These are phyloP conservation scores for Cherax destructor DNA, from an alignment of 1,140 invertebrate genomes.

Conservation along the genomic window DNA sequence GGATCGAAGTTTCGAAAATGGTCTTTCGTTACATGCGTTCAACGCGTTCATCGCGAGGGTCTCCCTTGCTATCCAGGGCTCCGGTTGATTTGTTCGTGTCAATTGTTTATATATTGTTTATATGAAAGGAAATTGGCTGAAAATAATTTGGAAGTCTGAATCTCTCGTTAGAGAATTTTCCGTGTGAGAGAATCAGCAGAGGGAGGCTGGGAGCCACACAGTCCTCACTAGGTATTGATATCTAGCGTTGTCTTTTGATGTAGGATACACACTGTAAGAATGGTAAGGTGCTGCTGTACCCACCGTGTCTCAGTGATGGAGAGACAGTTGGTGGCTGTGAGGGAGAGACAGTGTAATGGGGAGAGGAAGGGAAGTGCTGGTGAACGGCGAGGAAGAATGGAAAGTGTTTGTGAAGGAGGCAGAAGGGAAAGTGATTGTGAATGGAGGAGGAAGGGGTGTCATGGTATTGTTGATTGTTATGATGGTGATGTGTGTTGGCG, in stretches of 20 bases:
- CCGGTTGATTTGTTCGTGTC: constrained; percentile 38
- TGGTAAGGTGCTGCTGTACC: neutral
- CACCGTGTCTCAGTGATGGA: neutral
- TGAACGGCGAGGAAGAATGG: too few relatives aligned
- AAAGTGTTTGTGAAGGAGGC: too few relatives aligned
- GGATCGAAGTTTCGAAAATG: neutral
- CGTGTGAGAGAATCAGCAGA: constrained; percentile 16
- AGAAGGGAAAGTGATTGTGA: too few relatives aligned
- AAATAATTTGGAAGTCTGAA: constrained; percentile 46
- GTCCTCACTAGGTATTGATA: constrained; percentile 15
- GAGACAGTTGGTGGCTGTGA: too few relatives aligned
- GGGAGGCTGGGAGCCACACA: neutral
- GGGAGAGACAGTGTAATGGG: too few relatives aligned
- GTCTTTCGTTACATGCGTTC: neutral
- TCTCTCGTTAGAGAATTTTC: constrained; percentile 45
- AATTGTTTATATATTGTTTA: constrained; percentile 48
- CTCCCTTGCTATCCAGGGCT: neutral
- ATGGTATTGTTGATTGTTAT: too few relatives aligned
- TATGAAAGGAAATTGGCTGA: constrained; percentile 41
- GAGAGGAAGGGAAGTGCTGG: too few relatives aligned
- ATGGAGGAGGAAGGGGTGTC: too few relatives aligned
- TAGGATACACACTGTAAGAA: constrained; percentile 1
- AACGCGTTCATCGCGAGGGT: neutral
- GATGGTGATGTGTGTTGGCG: too few relatives aligned
- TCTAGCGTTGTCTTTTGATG: constrained; percentile 23